Evolutionary conservation across 2,113 vertebrate genomes (phyloP), one percentile per base, ranked within the genome.

Genomic region (Calidris pugnax): DNA sequence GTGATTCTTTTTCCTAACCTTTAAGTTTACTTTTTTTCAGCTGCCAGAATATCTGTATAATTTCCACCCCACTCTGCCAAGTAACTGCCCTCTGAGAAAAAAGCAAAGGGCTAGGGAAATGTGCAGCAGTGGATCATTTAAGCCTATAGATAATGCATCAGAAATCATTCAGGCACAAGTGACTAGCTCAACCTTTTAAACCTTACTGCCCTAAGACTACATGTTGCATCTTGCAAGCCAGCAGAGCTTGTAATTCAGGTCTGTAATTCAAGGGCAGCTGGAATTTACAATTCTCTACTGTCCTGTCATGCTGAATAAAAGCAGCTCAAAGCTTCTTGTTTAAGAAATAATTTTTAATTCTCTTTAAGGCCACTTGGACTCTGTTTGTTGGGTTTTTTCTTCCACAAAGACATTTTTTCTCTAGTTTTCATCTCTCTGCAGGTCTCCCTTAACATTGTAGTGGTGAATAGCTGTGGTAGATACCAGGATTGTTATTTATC

Each of bases 61-160:
- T 32, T 18, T 32, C 10, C 12, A 15, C 28, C 1, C 3, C 0
- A 5, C 2, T 10, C 9, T 12, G 26, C 1, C 14, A n/a, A 30
- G 14, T 67, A 66, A 26, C 55, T 59, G 14, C 1, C 4, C 24
- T 35, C 43, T 55, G 57, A 90, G 28, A 17, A 85, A 39, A 92
- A 90, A 63, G 28, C 24, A 89, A 64, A 87, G 10, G 6, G 17
- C 7, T 4, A 43, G 37, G 67, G 41, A 72, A 85, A 72, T 0
- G 12, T 59, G 33, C 22, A 50, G 11, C 17, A 26, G 22, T 22
- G 13, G 63, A 51, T 23, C 17, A 64, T 56, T 92, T 56, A 73
- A 16, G 14, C 19, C 37, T 73, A 60, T 21, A 69, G 55, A 66
- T 86, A 43, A 64, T 48, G 12, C 19, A 73, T 15, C 32, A 71